Conservation (phyloP, 2,888 invertebrate genomes). For the Troides aeacus region DNA sequence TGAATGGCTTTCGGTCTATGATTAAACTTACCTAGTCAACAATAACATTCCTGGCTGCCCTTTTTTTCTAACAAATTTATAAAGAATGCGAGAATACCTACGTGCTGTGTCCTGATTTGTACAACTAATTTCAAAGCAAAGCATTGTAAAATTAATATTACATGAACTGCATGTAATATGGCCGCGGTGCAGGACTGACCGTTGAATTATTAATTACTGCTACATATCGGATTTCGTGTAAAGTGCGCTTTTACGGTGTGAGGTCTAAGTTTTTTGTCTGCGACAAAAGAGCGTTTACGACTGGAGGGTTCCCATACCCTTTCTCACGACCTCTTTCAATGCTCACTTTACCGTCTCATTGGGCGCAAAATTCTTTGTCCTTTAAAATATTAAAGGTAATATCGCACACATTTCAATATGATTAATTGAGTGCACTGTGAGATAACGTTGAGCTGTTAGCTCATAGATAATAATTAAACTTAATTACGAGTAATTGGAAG, state of each 20-base stretch:
- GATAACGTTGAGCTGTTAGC: slow-evolving; percentile 11
- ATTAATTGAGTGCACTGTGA: not conserved
- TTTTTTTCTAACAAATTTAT: not conserved
- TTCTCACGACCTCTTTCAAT: slow-evolving; percentile 32
- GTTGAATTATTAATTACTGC: slow-evolving; percentile 42
- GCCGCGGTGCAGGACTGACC: slow-evolving; percentile 36
- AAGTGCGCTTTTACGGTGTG: slow-evolving; percentile 43
- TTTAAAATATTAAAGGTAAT: slow-evolving; percentile 1
- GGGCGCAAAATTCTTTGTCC: slow-evolving; percentile 2
- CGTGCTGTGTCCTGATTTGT: too few relatives aligned
- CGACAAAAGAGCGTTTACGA: slow-evolving; percentile 32
- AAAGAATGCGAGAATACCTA: not conserved
- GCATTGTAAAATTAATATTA: not conserved
- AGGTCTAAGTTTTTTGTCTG: slow-evolving; percentile 51
- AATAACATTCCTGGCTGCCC: slow-evolving; percentile 16
- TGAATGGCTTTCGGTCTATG: not conserved
- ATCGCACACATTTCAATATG: not conserved
- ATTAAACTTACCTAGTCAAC: not conserved
- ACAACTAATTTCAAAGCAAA: too few relatives aligned
- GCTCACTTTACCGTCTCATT: slow-evolving; percentile 11
- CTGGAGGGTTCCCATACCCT: slow-evolving; percentile 40
- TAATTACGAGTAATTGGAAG: slow-evolving; percentile 4
- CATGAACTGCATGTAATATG: slow-evolving; percentile 13
- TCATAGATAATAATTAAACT: slow-evolving; percentile 13
- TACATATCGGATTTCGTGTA: slow-evolving; percentile 48